Evolutionary conservation across 2,113 vertebrate genomes (phyloP).

Genomic region (Cacatua alba): DNA sequence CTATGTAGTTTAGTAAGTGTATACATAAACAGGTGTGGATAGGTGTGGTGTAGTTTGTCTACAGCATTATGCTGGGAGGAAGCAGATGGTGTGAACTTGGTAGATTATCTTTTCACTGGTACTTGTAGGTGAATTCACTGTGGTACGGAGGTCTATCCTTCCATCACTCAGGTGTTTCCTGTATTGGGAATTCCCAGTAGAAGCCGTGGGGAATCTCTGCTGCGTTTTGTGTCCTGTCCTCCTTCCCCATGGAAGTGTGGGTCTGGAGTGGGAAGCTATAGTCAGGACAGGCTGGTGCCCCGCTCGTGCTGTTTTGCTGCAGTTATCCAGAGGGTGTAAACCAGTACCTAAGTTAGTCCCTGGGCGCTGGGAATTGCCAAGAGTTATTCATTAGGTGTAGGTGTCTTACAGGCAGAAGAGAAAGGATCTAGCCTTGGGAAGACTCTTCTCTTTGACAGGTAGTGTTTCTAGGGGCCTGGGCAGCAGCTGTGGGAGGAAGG

Average conservation of each 20-base stretch:
- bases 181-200: not conserved
- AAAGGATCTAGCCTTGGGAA: slow-evolving; percentile 32
- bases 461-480: not conserved
- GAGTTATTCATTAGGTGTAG: not conserved
- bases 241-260: not conserved
- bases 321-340: not conserved
- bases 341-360: not conserved
- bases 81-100: not conserved
- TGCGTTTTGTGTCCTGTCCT: not conserved
- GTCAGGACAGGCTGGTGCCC: not conserved
- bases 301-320: rapidly evolving
- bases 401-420: not conserved
- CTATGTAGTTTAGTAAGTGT: not conserved
- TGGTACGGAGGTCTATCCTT: not conserved
- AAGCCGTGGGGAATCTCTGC: not conserved
- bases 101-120: not conserved
- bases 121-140: not conserved
- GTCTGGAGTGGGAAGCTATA: not conserved
- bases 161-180: not conserved
- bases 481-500: not conserved
- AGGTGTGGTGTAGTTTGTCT: not conserved
- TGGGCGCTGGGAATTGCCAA: not conserved
- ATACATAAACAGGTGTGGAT: not conserved
- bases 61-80: not conserved
- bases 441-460: not conserved